A percentile compares a stretch with the other conserved stretches of the same genome.
phyloP scores from a whole-genome alignment of 2,888 invertebrate species.

The Cantharis nigra region DNA sequence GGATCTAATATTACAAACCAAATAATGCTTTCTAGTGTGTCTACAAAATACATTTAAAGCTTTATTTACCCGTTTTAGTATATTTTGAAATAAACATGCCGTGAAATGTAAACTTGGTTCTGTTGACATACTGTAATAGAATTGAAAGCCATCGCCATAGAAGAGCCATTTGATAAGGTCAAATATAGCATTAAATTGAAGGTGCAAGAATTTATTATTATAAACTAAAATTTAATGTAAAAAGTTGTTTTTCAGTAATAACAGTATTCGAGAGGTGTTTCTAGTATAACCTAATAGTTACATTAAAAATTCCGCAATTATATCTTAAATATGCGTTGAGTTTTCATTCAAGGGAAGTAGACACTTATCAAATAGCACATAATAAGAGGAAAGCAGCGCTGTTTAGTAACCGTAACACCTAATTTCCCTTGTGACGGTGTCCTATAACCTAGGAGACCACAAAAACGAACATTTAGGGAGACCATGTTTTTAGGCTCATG shows the following conservation, averaged over 20 bases:
- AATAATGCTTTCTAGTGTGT: not conserved
- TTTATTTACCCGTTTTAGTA: slow-evolving; percentile 5
- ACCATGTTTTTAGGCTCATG: slow-evolving; percentile 25
- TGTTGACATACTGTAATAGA: slow-evolving; percentile 20
- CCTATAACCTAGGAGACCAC: slow-evolving; percentile 27
- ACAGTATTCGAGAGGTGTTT: not conserved
- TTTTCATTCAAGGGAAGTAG: slow-evolving; percentile 4
- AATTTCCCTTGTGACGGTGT: slow-evolving; percentile 29
- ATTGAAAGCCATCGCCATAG: slow-evolving; percentile 7
- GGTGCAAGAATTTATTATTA: not conserved
- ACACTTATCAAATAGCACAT: slow-evolving; percentile 6
- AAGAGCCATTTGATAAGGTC: slow-evolving; percentile 17
- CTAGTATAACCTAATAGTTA: not conserved
- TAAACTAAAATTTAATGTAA: not conserved
- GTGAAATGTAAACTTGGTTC: slow-evolving; percentile 6
- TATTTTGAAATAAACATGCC: slow-evolving; percentile 15
- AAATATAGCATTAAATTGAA: slow-evolving; percentile 4
- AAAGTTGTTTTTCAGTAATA: not conserved
- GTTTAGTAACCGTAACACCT: slow-evolving; percentile 27
- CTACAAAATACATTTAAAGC: not conserved
- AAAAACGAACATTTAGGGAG: slow-evolving; percentile 31
- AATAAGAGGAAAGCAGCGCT: slow-evolving; percentile 16
- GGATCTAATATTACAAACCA: not conserved
- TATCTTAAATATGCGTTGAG: not conserved
- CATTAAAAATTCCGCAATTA: not conserved